Base-by-base conservation (phyloP, 2,113 vertebrate species). In the Microcebus griseorufus region DNA sequence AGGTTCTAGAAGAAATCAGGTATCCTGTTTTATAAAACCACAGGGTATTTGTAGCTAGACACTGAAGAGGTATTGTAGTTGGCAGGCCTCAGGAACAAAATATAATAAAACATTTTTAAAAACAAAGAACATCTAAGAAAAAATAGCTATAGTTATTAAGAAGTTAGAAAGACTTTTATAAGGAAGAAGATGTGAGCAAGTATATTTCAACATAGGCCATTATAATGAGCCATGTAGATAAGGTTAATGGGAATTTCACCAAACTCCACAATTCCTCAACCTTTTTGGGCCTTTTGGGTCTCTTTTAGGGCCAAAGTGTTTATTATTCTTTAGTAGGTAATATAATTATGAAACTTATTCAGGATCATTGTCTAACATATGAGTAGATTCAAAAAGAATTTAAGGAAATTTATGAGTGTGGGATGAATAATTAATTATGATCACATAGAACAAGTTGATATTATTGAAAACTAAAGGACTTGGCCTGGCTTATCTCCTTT, bases 1-100 rank as follows among this genome's bases (percentile, higher is more conserved):
- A 32, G 27, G 9, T 48, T 73, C 64, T 86, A 58, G 60, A 82
- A 23, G 65, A 48, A 87, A 93, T 62, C 4, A 65, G 9, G 69
- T 51, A 45, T 65, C 32, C 29, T 93, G n/a, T 69, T 55, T 72
- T 67, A 64, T 91, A 93, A 93, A 97, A 48, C 32, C 64, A 39
- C 2, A 83, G 5, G 70, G 1, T 53, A 5, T 78, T 90, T 86
- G 55, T 48, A 89, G 29, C 25, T 76, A n/a, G 10, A 89, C 10
- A 70, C 14, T 60, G 22, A 23, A 10, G 23, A 91, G 20, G 20
- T 51, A 45, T 4, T 94, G 4, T 39, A 75, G 25, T 60, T 97
- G 70, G 23, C 34, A 73, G 22, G 88, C 3, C 10, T 69, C 25
- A 90, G 42, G 32, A 87, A 94, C 25, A 75, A 92, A 95, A 90